These are phyloP conservation scores for Hydrochoerus hydrochaeris DNA, from an alignment of 2,113 vertebrate species.

Conservation along the genomic window DNA sequence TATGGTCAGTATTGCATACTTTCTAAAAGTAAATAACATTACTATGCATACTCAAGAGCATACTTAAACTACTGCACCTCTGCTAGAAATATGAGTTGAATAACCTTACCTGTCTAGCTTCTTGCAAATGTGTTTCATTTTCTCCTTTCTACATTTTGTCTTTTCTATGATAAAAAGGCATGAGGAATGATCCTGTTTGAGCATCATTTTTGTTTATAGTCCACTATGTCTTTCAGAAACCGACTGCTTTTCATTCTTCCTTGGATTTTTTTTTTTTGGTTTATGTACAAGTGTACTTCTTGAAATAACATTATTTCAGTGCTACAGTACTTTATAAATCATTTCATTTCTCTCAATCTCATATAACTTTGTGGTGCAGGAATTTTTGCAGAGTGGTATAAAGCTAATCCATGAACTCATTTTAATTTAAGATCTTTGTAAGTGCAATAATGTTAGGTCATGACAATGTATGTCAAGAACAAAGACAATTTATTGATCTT, in stretches of 20 bases:
- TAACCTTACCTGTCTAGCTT: slow-evolving; percentile 38
- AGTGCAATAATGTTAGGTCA: slow-evolving; percentile 19
- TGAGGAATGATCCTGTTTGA: slow-evolving; percentile 34
- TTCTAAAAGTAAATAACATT: slow-evolving; percentile 49
- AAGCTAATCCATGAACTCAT: slow-evolving; percentile 45
- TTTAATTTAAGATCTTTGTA: slow-evolving; percentile 51
- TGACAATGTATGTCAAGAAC: background rate
- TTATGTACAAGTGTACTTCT: slow-evolving; percentile 46
- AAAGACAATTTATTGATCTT: background rate
- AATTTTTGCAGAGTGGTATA: slow-evolving; percentile 34
- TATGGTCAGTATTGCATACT: background rate
- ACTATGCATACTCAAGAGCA: slow-evolving; percentile 31
- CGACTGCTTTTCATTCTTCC: slow-evolving; percentile 46
- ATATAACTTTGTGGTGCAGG: background rate
- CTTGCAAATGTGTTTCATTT: slow-evolving; percentile 34
- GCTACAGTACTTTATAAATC: background rate
- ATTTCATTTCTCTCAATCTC: slow-evolving; percentile 56
- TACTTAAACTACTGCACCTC: background rate
- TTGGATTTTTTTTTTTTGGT: background rate
- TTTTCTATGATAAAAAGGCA: slow-evolving; percentile 53
- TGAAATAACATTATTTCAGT: slow-evolving; percentile 56
- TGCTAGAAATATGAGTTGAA: slow-evolving; percentile 7
- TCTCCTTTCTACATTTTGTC: slow-evolving; percentile 29
- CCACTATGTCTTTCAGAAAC: slow-evolving; percentile 44
- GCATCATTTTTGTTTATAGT: slow-evolving; percentile 63